These are phyloP conservation scores for Octomys mimax DNA, from an alignment of 2,797 vertebrate species.

Conservation along the genomic window DNA sequence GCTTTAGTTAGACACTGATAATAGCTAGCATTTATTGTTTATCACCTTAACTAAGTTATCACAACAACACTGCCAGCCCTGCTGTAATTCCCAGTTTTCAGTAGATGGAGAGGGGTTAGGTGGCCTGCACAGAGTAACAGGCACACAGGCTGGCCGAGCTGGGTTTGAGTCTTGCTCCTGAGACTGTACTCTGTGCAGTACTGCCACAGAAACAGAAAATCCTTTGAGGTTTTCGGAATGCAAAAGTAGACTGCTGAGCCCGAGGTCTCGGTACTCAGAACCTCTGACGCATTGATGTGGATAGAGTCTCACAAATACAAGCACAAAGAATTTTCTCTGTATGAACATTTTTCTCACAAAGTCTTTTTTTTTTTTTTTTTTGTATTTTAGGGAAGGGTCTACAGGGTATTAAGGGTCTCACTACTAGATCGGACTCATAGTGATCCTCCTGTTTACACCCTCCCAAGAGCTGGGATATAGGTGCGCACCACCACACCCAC, in stretches of 20 bases:
- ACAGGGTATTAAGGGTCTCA: too few relatives aligned
- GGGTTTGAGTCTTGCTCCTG: neutral
- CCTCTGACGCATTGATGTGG: neutral
- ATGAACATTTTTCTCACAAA: neutral
- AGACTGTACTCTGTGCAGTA: neutral
- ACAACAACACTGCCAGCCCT: neutral
- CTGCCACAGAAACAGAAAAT: neutral
- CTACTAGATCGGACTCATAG: too few relatives aligned
- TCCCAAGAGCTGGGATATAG: too few relatives aligned
- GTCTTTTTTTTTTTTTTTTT: too few relatives aligned
- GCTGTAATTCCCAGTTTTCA: neutral
- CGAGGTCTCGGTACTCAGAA: neutral
- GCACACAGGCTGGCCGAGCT: neutral
- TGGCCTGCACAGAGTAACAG: neutral
- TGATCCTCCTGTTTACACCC: too few relatives aligned
- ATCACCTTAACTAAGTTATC: constrained; percentile 25
- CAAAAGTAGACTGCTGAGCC: neutral
- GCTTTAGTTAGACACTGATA: neutral
- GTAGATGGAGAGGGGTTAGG: constrained; percentile 4
- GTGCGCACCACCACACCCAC: too few relatives aligned
- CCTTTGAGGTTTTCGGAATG: neutral
- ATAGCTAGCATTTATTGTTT: neutral
- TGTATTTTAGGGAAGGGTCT: too few relatives aligned
- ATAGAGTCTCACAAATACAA: neutral
- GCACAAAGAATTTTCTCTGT: neutral